Conservation (phyloP, 2,797 vertebrate genomes). For the Coregonus sp. region DNA sequence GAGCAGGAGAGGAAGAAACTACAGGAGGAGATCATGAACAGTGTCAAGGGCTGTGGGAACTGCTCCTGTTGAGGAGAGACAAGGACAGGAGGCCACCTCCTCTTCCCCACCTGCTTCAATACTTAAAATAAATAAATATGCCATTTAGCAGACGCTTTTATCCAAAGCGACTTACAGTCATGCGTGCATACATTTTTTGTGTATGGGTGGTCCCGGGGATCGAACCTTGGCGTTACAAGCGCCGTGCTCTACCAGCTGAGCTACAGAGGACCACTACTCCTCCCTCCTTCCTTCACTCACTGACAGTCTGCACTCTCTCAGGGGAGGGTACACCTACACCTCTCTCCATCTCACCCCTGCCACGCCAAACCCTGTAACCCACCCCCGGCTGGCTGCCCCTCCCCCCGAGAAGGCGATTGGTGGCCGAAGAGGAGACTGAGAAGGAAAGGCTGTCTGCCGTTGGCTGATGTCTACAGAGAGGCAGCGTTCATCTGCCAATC, state of each 20-base stretch:
- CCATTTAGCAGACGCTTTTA: no score
- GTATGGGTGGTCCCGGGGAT: no score
- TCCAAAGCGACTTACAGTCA: no score
- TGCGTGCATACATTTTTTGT: no score
- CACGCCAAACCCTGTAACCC: not conserved
- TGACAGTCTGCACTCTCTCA: not conserved
- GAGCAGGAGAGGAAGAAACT: slow-evolving; percentile 94
- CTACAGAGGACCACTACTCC: no score
- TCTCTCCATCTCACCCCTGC: not conserved
- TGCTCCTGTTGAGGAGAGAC: slow-evolving; percentile 88
- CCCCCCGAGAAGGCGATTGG: slow-evolving; percentile 54
- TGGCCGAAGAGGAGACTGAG: slow-evolving; percentile 58
- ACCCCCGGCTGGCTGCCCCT: slow-evolving; percentile 40
- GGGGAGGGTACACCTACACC: not conserved
- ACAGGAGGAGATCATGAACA: slow-evolving; percentile 94
- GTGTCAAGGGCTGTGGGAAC: slow-evolving; percentile 98
- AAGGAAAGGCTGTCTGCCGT: slow-evolving; percentile 63
- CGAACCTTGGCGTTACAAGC: no score
- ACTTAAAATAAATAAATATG: no score
- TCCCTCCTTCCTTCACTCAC: not conserved
- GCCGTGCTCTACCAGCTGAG: no score
- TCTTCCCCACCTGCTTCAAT: slow-evolving; percentile 5
- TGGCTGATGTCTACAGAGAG: slow-evolving; percentile 64
- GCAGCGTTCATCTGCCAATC: slow-evolving; percentile 60
- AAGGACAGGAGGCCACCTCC: not conserved